These are phyloP conservation scores for Phenganax stokvisi DNA, from an alignment of 92 coral and sea anemone species.

Conservation along the genomic window DNA sequence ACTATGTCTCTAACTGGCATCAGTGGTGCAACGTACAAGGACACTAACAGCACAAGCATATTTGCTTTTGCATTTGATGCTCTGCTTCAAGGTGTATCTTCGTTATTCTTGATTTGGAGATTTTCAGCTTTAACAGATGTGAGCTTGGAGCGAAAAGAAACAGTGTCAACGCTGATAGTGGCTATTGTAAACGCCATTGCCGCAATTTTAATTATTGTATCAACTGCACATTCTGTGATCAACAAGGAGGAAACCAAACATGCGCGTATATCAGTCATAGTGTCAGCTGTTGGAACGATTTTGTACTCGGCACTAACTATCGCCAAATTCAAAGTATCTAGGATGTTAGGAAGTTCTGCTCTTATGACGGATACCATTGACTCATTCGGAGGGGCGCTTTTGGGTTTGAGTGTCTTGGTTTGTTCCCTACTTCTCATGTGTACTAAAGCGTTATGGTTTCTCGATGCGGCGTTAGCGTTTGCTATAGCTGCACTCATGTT, in stretches of 20 bases:
- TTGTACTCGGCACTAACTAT: background rate
- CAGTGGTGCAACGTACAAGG: background rate
- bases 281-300: background rate
- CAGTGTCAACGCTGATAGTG: constrained; percentile 24
- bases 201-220: constrained; percentile 20
- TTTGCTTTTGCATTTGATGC: constrained; percentile 37
- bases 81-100: constrained; percentile 24
- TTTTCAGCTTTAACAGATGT: constrained; percentile 20
- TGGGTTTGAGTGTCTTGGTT: constrained; percentile 20
- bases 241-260: constrained; percentile 5
- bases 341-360: constrained; percentile 31
- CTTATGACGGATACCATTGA: constrained; percentile 33
- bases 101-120: constrained; percentile 27
- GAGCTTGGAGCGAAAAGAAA: constrained; percentile 21
- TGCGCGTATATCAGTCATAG: constrained; percentile 7
- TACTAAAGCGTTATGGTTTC: constrained; percentile 16
- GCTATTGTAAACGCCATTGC: constrained; percentile 20
- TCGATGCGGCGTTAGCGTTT: constrained; percentile 10
- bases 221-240: background rate
- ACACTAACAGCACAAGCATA: constrained; percentile 22
- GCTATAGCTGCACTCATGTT: constrained; percentile 21
- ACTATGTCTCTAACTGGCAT: constrained; percentile 5
- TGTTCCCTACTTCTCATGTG: constrained; percentile 14
- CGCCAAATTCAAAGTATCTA: constrained; percentile 16
- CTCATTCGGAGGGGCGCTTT: constrained; percentile 19